Evolutionary conservation across 2,888 invertebrate species (phyloP).

Genomic region (Dicycla oo): DNA sequence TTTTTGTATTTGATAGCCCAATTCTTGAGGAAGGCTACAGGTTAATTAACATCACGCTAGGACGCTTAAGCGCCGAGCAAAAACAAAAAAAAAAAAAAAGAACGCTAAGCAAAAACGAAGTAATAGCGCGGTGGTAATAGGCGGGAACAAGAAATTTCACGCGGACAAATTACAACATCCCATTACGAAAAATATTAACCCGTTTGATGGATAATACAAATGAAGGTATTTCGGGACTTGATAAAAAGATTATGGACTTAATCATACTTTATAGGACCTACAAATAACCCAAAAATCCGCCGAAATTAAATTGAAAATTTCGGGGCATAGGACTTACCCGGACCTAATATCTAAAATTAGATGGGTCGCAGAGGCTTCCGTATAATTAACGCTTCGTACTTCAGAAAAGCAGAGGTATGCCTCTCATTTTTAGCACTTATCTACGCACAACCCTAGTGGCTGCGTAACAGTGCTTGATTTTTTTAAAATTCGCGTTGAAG

Average conservation of each 20-base stretch:
- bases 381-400: conserved; percentile 50
- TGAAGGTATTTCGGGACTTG: neutral
- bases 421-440: conserved; percentile 31
- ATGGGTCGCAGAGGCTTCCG: conserved; percentile 18
- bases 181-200: too few species aligned
- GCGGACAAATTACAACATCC: too few species aligned
- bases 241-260: conserved; percentile 9
- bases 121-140: too few species aligned
- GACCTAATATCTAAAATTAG: conserved; percentile 10
- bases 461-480: conserved; percentile 24
- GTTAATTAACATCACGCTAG: too few species aligned
- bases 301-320: conserved; percentile 41
- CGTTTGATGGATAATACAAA: neutral
- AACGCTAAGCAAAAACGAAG: too few species aligned
- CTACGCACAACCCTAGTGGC: conserved; percentile 17
- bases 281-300: conserved; percentile 22
- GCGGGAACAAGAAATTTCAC: too few species aligned
- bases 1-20: too few species aligned
- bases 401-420: conserved; percentile 35
- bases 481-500: conserved; percentile 9
- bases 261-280: neutral
- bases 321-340: conserved; percentile 4
- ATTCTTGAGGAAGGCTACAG: too few species aligned
- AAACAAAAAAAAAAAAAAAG: too few species aligned
- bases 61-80: too few species aligned